Evolutionary conservation across 1,140 invertebrate genomes (phyloP).

Genomic region (Nautilus pompilius): DNA sequence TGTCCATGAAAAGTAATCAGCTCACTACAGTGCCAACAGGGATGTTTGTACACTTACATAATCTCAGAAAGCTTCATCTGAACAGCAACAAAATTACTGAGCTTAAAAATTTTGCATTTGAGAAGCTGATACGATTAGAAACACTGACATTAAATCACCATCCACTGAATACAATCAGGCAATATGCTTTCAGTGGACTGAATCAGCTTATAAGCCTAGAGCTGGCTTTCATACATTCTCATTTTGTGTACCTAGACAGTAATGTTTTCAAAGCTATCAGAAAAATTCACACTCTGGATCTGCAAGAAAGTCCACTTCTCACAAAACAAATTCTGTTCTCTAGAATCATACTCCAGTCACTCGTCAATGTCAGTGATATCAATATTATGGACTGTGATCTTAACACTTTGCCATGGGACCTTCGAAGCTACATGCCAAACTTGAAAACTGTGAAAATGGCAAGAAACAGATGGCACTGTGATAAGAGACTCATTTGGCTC

Average conservation of each 20-base stretch:
- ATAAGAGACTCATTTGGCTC: constrained; percentile 40
- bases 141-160: constrained; percentile 75
- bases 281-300: constrained; percentile 67
- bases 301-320: constrained; percentile 71
- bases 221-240: constrained; percentile 64
- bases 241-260: constrained; percentile 54
- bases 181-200: constrained; percentile 67
- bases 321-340: constrained; percentile 64
- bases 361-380: constrained; percentile 18
- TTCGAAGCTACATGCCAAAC: constrained; percentile 65
- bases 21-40: constrained; percentile 16
- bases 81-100: constrained; percentile 49
- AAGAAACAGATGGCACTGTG: constrained; percentile 55
- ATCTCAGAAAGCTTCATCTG: constrained; percentile 58
- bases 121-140: constrained; percentile 40
- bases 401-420: constrained; percentile 63
- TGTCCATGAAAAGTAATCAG: constrained; percentile 27
- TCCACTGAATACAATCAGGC: constrained; percentile 61
- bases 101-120: constrained; percentile 45
- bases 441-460: constrained; percentile 54
- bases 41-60: constrained; percentile 17
- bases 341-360: constrained; percentile 67
- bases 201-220: constrained; percentile 65
- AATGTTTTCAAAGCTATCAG: constrained; percentile 56
- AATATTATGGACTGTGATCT: constrained; percentile 59